Evolutionary conservation across 2,113 vertebrate genomes (phyloP), one percentile per base, ranked within the genome.

Genomic region (Irena cyanogastra): DNA sequence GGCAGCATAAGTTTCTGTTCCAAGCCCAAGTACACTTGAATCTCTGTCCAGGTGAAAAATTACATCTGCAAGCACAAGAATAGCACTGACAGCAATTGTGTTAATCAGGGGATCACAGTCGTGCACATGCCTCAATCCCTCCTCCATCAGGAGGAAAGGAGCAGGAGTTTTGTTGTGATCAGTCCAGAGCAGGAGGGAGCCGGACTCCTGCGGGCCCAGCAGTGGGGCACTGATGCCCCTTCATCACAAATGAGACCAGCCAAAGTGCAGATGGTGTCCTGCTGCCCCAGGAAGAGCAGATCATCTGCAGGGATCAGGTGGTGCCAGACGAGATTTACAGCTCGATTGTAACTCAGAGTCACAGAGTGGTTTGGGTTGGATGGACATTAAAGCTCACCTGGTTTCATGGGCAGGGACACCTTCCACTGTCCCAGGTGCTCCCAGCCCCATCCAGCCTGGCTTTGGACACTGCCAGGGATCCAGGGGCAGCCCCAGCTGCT

Each of bases 171-270:
- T 35, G 8, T 9, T 47, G 10, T 65, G 37, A 41, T 45, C 37
- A 31, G 16, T 24, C 7, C 3, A 42, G n/a, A 89, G 26, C 13
- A 68, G 13, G 14, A 26, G 28, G 14, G 15, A 12, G 10, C 20
- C 56, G 37, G 37, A 13, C 12, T 65, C 9, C 14, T 56, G 45
- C 22, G 31, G 41, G 26, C 9, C 4, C n/a, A 77, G 31, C 20
- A 21, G 33, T 3, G 1, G 30, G 30, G 3, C 37, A 68, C 18
- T 41, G n/a, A 9, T 30, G 2, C 2, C 9, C 11, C 6, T 22
- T 23, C 26, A 15, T 20, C 33, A 10, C 24, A 80, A 24, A 37
- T 27, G 22, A 49, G 37, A 60, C 7, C 30, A 70, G 33, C 30
- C 47, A 26, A 88, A 74, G 11, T 45, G 18, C 10, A 33, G 39